Evolutionary conservation across 2,797 vertebrate genomes (phyloP).

Genomic region (Thalassophryne amazonica): DNA sequence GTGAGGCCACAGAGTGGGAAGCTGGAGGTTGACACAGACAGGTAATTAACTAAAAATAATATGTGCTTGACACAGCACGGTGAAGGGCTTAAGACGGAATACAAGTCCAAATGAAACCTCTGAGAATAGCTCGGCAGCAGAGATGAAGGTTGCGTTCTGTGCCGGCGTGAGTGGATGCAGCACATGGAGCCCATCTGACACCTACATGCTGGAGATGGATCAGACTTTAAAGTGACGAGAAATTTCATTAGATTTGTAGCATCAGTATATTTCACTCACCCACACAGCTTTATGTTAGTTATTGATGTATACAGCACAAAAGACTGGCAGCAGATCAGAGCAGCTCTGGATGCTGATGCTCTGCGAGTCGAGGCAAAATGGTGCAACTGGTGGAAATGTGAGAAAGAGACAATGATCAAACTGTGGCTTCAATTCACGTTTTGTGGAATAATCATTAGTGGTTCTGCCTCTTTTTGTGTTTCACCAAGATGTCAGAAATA

Average conservation of each 20-base stretch:
- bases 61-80: constrained; percentile 48
- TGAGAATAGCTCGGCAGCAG: constrained; percentile 18
- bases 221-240: constrained; percentile 40
- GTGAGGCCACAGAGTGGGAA: constrained; percentile 40
- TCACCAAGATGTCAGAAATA: too few species aligned
- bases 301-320: constrained; percentile 19
- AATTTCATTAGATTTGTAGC: constrained; percentile 48
- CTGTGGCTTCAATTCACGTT: not conserved
- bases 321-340: constrained; percentile 31
- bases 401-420: too few species aligned
- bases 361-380: not conserved
- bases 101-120: constrained; percentile 27
- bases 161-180: constrained; percentile 24
- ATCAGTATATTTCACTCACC: constrained; percentile 37
- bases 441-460: not conserved
- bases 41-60: constrained; percentile 70
- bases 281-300: constrained; percentile 27
- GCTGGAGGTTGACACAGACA: constrained; percentile 44
- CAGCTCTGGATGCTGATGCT: not conserved
- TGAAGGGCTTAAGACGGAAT: constrained; percentile 11
- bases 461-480: constrained; percentile 1
- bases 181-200: constrained; percentile 30
- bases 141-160: constrained; percentile 50
- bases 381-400: constrained; percentile 9
- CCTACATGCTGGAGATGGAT: constrained; percentile 35